Conservation (phyloP, 2,888 invertebrate genomes). For the Teleogryllus oceanicus region DNA sequence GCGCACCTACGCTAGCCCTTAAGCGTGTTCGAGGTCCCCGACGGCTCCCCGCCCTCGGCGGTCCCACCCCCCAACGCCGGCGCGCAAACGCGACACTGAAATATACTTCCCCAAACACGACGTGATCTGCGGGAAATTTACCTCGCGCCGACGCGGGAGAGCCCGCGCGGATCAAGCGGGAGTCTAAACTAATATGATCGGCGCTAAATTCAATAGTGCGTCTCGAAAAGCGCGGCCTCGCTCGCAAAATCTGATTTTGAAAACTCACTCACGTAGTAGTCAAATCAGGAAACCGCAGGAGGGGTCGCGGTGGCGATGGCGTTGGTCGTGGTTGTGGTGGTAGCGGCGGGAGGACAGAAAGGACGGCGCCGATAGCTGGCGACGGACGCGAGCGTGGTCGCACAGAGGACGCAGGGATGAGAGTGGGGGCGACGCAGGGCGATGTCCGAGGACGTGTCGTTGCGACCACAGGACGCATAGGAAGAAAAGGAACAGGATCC, state of each 20-base stretch:
- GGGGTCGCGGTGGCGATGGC: not conserved
- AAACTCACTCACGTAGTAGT: not conserved
- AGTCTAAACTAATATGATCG: conserved; percentile 18
- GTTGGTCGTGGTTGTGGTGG: not conserved
- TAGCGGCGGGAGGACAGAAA: not conserved
- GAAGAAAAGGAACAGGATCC: too few species aligned
- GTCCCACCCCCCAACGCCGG: not conserved
- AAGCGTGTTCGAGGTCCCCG: too few species aligned
- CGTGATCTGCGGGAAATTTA: not conserved
- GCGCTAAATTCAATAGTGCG: not conserved
- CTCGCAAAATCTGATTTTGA: not conserved
- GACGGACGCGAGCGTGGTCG: too few species aligned
- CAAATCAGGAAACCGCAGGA: not conserved
- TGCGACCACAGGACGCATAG: too few species aligned
- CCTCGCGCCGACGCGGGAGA: not conserved
- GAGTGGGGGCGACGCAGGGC: too few species aligned
- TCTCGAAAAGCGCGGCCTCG: conserved; percentile 11
- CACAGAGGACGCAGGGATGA: too few species aligned
- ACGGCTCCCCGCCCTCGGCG: too few species aligned
- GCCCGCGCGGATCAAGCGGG: not conserved
- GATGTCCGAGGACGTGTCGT: too few species aligned
- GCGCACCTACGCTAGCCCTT: too few species aligned
- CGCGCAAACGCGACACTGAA: not conserved
- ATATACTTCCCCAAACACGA: not conserved
- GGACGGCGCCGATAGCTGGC: too few species aligned